phyloP scores from a whole-genome alignment of 2,113 vertebrate genomes.

The Sigmodon hispidus region DNA sequence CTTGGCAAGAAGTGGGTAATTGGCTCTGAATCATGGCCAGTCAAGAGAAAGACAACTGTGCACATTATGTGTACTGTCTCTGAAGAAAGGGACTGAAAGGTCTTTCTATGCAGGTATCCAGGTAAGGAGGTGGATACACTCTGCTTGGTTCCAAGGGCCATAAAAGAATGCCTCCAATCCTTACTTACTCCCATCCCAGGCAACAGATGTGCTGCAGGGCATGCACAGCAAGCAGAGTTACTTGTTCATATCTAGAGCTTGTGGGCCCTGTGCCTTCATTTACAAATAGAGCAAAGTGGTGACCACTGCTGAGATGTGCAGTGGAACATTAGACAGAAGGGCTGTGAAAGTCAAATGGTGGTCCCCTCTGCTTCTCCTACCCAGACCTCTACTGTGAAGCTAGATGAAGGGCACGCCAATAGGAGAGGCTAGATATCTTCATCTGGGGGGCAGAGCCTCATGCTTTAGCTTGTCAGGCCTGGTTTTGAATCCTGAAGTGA shows the following conservation, averaged over 20 bases:
- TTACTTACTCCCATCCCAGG: background rate
- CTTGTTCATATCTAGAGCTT: background rate
- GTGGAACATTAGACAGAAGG: background rate
- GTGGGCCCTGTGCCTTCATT: background rate
- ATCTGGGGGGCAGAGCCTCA: background rate
- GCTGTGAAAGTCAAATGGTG: background rate
- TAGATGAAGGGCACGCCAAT: background rate
- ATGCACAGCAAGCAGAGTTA: background rate
- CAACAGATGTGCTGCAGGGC: background rate
- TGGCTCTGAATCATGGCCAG: background rate
- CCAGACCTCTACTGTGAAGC: background rate
- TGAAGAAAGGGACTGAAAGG: background rate
- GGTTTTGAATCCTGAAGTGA: conserved; percentile 61
- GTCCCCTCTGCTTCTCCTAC: background rate
- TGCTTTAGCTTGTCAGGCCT: background rate
- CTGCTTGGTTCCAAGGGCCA: background rate
- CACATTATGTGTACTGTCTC: background rate
- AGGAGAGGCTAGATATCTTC: background rate
- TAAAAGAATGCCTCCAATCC: background rate
- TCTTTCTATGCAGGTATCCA: background rate
- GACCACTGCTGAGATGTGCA: background rate
- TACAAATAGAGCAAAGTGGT: background rate
- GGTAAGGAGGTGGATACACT: background rate
- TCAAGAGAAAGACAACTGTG: background rate
- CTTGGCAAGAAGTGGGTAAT: background rate